Conservation (phyloP, 92 coral and sea anemone genomes). For the Paramuricea clavata region DNA sequence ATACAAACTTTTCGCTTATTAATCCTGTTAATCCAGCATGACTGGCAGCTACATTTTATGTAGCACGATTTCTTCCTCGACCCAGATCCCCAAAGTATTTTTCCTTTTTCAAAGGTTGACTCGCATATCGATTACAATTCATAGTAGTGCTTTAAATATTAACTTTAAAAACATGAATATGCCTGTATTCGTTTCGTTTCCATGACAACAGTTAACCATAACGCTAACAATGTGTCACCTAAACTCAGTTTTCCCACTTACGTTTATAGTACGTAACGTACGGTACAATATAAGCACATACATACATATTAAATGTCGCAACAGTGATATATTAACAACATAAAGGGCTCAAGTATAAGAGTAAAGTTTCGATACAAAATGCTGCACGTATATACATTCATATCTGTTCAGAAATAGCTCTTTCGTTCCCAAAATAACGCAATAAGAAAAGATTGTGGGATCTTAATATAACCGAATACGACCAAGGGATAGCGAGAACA, state of each 20-base stretch:
- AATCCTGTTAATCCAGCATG: constrained; percentile 31
- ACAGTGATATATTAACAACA: background rate
- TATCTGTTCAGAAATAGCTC: constrained; percentile 28
- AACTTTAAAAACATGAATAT: background rate
- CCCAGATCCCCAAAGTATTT: background rate
- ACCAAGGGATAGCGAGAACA: constrained; percentile 13
- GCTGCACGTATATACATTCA: background rate
- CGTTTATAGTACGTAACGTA: too few species aligned
- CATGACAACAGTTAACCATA: constrained; percentile 27
- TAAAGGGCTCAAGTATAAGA: background rate
- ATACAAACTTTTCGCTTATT: background rate
- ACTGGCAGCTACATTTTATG: constrained; percentile 11
- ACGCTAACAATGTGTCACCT: background rate
- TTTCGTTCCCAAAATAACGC: constrained; percentile 32
- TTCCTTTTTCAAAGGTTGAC: background rate
- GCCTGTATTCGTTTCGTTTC: constrained; percentile 14
- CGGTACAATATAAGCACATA: too few species aligned
- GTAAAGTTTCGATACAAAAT: background rate
- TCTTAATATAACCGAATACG: constrained; percentile 20
- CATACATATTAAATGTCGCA: background rate
- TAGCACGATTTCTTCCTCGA: background rate
- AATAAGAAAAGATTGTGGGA: background rate
- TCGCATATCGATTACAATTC: background rate
- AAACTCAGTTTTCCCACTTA: too few species aligned
- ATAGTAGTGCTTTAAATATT: background rate